Base-by-base conservation (phyloP, 2,797 vertebrate species). In the Anguilla obscura region DNA sequence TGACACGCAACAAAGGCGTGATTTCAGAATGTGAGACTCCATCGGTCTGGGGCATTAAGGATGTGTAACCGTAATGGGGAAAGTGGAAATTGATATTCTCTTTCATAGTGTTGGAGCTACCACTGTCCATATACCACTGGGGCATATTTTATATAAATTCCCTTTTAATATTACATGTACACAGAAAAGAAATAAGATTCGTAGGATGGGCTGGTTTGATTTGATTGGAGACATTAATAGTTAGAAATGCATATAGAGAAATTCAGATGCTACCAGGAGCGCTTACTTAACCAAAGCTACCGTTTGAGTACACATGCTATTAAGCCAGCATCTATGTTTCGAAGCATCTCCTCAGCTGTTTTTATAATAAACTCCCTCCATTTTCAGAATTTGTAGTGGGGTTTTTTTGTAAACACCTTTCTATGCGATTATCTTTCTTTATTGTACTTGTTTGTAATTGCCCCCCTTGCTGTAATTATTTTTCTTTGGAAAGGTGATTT, bases 251-350 rank as follows among this genome's bases (percentile, higher is more conserved):
- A n/a, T 36, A 21, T 9, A n/a, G 36, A 80, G 54, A 58, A 2
- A 71, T 71, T 33, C 69, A 12, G 24, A 40, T 76, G 33, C 33
- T 16, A 14, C 12, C 36, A 40, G 36, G 33, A 3, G 36, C 60
- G 18, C 60, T 12, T 9, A 21, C 21, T 24, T 33, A 27, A 0
- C 36, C 50, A 30, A 30, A 80, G 74, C 30, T 50, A 30, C 4
- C 30, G 5, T 63, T 33, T 88, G 18, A 80, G 36, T 85, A 36
- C 24, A 18, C 52, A 56, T 69, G 84, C 63, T 83, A 66, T 66
- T 50, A 84, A 87, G 56, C 76, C 52, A 69, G 14, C 40, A 0
- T 24, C 54, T 86, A n/a, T 66, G 63, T 86, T n/a, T 84, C 58
- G 27, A 63, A 82, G 54, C 82, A 82, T 14, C 24, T n/a, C 60